phyloP scores from a whole-genome alignment of 2,113 vertebrate genomes.

The Lynx canadensis region DNA sequence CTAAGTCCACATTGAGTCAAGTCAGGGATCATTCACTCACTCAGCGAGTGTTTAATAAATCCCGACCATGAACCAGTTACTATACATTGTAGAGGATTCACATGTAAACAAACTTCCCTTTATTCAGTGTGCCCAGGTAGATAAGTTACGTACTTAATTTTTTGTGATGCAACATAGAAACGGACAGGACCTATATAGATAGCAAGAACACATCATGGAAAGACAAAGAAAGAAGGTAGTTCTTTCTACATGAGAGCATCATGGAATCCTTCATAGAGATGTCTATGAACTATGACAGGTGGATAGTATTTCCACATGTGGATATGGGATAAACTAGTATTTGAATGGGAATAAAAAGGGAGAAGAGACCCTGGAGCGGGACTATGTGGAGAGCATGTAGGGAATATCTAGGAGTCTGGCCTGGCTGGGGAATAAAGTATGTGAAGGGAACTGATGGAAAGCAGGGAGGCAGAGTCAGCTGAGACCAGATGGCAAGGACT shows the following conservation, averaged over 20 bases:
- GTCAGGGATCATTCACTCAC: background rate
- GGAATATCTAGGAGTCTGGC: background rate
- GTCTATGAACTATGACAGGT: background rate
- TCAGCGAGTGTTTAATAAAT: background rate
- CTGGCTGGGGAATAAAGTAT: background rate
- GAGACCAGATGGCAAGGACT: background rate
- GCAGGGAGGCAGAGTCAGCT: background rate
- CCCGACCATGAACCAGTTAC: background rate
- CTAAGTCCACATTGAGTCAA: background rate
- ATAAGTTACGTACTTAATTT: background rate
- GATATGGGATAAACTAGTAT: background rate
- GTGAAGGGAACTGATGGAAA: background rate
- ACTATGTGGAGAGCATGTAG: accelerated
- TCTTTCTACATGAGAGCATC: background rate
- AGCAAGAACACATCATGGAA: background rate
- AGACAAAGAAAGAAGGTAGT: background rate
- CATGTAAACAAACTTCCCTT: background rate
- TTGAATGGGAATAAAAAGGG: background rate
- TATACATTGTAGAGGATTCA: background rate
- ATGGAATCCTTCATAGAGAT: background rate
- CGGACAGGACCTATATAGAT: background rate
- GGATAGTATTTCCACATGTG: background rate
- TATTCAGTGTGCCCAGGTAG: background rate
- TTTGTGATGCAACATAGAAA: background rate
- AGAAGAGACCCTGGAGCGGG: background rate